Percentiles rank a stretch among this genome's conserved stretches.
Evolutionary conservation across 37 sponge, comb jelly and placozoan species (phyloP).

Genomic region (Cliona cf. orientalis): DNA sequence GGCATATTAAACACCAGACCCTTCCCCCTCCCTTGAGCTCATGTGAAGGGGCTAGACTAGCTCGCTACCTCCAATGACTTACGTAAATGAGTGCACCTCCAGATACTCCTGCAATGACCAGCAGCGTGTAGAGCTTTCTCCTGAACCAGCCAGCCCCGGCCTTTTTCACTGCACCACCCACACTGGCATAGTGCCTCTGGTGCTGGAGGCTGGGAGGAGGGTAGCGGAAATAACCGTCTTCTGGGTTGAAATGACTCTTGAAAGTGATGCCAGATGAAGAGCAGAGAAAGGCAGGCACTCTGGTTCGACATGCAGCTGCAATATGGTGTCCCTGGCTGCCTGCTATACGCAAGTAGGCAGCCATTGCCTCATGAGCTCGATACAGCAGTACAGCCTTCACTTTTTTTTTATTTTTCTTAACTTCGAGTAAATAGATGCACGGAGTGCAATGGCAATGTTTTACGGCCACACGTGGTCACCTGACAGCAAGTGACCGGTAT

Average conservation of each 20-base stretch:
- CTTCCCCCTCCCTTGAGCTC: too few species aligned
- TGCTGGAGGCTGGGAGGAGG: background rate
- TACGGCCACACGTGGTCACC: slow-evolving; percentile 66
- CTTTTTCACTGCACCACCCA: too few species aligned
- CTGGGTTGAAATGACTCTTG: background rate
- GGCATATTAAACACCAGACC: too few species aligned
- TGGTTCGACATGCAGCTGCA: too few species aligned
- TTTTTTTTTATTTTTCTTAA: background rate
- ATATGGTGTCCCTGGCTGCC: too few species aligned
- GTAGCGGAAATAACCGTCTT: background rate
- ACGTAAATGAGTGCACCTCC: slow-evolving; percentile 23
- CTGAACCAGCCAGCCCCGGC: slow-evolving; percentile 20
- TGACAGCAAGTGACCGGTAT: slow-evolving; percentile 57
- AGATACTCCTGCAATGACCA: slow-evolving; percentile 8
- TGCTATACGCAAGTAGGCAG: too few species aligned
- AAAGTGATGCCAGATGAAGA: too few species aligned
- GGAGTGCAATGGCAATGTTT: background rate
- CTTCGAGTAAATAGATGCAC: background rate
- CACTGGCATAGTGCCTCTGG: too few species aligned
- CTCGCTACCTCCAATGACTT: too few species aligned
- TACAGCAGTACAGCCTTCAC: background rate
- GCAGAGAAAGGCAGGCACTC: too few species aligned
- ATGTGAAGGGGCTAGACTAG: too few species aligned
- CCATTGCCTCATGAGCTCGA: too few species aligned
- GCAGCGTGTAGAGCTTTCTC: background rate